Conservation (phyloP, 2,888 invertebrate genomes). For the Nomada ferruginata region DNA sequence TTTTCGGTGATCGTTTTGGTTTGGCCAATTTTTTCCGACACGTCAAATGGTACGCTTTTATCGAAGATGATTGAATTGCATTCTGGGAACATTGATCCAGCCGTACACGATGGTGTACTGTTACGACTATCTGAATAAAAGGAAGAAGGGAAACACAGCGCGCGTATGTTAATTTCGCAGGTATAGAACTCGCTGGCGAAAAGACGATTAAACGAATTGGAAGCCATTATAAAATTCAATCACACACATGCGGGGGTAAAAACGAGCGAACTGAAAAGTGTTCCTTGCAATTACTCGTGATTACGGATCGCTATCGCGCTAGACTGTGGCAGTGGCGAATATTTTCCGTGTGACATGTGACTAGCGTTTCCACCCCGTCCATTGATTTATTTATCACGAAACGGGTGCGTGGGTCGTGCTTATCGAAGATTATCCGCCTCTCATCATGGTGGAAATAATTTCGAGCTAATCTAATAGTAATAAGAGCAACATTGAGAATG, state of each 20-base stretch:
- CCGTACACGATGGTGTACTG: no score
- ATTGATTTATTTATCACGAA: slow-evolving; percentile 64
- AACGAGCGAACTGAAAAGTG: slow-evolving; percentile 49
- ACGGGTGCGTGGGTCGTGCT: slow-evolving; percentile 43
- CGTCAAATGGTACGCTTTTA: neutral
- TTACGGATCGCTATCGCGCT: slow-evolving; percentile 60
- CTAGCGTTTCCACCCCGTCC: slow-evolving; percentile 35
- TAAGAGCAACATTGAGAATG: neutral
- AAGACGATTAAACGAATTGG: slow-evolving; percentile 24
- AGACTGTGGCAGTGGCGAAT: slow-evolving; percentile 46
- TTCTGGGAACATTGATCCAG: neutral
- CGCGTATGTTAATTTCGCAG: slow-evolving; percentile 12
- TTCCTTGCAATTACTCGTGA: slow-evolving; percentile 55
- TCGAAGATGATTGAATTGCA: neutral
- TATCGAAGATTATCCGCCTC: slow-evolving; percentile 55
- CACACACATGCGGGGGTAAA: slow-evolving; percentile 34
- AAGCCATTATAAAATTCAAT: slow-evolving; percentile 59
- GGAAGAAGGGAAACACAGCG: neutral
- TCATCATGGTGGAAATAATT: neutral
- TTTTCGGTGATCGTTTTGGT: no score
- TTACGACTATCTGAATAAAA: no score
- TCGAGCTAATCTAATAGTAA: neutral
- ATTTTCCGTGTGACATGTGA: slow-evolving; percentile 34
- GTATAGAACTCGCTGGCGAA: slow-evolving; percentile 3
- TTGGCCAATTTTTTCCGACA: neutral